phyloP scores from a whole-genome alignment of 2,797 vertebrate species.

The Tarsius wallacei region DNA sequence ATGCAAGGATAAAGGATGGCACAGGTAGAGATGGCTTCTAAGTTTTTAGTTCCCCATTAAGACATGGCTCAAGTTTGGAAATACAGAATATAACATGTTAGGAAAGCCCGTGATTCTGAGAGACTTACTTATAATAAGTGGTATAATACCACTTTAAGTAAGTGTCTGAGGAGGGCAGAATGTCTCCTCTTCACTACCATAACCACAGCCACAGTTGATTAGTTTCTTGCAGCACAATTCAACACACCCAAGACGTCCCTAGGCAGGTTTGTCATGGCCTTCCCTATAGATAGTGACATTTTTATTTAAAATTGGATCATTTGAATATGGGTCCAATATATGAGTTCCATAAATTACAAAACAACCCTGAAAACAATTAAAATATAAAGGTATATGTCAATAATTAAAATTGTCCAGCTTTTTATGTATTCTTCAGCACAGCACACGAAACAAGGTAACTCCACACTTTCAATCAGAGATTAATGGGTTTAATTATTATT shows the following conservation, averaged over 20 bases:
- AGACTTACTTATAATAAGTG: neutral
- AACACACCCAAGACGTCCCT: neutral
- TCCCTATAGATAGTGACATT: neutral
- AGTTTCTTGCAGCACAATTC: neutral
- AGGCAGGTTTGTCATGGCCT: neutral
- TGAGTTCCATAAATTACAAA: neutral
- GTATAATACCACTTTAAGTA: neutral
- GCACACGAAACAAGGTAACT: neutral
- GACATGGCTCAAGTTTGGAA: neutral
- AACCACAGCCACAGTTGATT: neutral
- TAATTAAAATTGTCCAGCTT: neutral
- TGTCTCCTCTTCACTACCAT: neutral
- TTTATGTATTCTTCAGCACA: neutral
- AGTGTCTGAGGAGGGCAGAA: neutral
- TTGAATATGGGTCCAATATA: neutral
- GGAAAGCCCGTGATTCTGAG: too few species aligned
- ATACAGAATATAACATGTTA: neutral
- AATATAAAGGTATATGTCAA: neutral
- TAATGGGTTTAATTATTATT: neutral
- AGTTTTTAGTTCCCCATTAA: neutral
- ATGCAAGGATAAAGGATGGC: neutral
- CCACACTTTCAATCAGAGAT: neutral
- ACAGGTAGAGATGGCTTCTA: neutral
- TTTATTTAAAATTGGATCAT: neutral
- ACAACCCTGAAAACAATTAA: neutral